A percentile compares a stretch with the other conserved stretches of the same genome.
These are phyloP conservation scores for Halcyon malimbica DNA, from an alignment of 2,113 vertebrate genomes.

Conservation along the genomic window DNA sequence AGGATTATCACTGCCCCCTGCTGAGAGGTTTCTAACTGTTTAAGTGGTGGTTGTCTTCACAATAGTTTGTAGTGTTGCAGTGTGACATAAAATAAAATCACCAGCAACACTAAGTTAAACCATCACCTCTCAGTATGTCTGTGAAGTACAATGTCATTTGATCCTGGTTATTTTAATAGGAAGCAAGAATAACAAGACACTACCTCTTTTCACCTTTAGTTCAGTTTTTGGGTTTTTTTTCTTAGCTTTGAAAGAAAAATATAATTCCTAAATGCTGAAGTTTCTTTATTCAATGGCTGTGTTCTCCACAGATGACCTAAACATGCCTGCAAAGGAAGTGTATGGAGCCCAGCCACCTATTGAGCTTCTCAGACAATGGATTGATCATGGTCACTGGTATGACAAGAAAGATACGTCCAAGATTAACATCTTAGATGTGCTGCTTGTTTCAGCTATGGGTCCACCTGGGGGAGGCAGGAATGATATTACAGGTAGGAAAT, in stretches of 20 bases:
- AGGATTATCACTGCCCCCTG: conserved; percentile 8
- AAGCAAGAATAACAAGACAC: neutral
- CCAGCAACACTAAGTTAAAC: neutral
- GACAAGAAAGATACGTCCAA: conserved; percentile 87
- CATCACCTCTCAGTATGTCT: neutral
- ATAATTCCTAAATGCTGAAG: neutral
- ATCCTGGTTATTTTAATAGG: neutral
- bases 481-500: conserved; percentile 87
- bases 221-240: neutral
- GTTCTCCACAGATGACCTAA: conserved; percentile 86
- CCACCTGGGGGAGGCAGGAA: conserved; percentile 93
- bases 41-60: neutral
- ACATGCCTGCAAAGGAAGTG: conserved; percentile 93
- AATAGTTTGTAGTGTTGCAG: neutral
- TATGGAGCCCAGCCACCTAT: conserved; percentile 94
- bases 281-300: neutral
- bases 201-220: neutral
- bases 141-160: neutral
- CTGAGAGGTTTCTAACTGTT: neutral
- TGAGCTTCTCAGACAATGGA: conserved; percentile 90
- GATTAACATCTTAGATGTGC: conserved; percentile 80
- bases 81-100: neutral
- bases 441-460: conserved; percentile 90
- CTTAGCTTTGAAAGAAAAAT: neutral
- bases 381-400: conserved; percentile 92